phyloP scores from a whole-genome alignment of 1,140 invertebrate genomes.

The Micrasema minimum region DNA sequence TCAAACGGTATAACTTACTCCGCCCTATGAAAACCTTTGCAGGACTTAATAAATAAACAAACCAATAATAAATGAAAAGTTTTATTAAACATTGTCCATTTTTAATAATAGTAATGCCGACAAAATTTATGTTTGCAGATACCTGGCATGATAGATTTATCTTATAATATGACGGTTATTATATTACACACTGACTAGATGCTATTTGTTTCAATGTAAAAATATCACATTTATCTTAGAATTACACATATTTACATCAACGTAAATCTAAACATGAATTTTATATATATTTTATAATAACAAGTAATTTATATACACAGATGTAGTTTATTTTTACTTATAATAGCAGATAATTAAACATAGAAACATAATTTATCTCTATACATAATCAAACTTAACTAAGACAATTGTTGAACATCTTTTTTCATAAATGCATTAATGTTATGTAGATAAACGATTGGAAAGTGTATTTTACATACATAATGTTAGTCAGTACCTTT shows the following conservation, averaged over 20 bases:
- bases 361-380: too few species aligned
- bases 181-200: conserved; percentile 25
- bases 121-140: not conserved
- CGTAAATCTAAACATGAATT: conserved; percentile 1
- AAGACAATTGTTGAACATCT: too few species aligned
- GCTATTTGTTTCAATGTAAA: conserved; percentile 35
- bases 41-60: not conserved
- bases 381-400: too few species aligned
- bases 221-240: conserved; percentile 31
- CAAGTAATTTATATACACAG: too few species aligned
- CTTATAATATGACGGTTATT: not conserved
- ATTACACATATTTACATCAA: conserved; percentile 20
- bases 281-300: not conserved
- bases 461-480: too few species aligned
- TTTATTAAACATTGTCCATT: conserved; percentile 23
- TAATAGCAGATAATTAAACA: too few species aligned
- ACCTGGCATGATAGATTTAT: not conserved
- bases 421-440: too few species aligned
- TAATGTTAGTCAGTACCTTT: too few species aligned
- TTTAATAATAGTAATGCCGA: conserved; percentile 6
- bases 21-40: too few species aligned
- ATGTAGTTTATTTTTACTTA: too few species aligned
- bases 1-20: too few species aligned
- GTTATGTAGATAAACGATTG: too few species aligned
- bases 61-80: not conserved